Evolutionary conservation across 2,797 vertebrate species (phyloP), one percentile per base, ranked within the genome.

Genomic region (Choloepus didactylus): DNA sequence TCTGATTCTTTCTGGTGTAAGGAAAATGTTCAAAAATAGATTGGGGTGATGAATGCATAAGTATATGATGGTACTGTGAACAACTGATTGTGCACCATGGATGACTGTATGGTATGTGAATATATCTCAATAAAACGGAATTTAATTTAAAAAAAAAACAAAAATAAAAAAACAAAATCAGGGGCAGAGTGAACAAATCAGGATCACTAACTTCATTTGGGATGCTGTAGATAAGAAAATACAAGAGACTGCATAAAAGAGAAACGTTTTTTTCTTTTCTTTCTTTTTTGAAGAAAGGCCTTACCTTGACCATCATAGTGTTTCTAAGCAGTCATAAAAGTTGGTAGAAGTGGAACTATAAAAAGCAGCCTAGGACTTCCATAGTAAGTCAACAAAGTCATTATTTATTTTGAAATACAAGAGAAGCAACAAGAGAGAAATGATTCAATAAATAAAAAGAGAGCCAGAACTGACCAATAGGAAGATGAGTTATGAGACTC

Each of bases 301-400:
- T 73, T 51, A 18, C 31, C 16, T 94, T 93, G 60, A 46, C 35
- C 56, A 18, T 73, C 19, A 56, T 2, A 14, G 12, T 77, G 59
- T 76, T 95, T 96, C 77, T 73, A 92, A 93, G 69, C 70, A 91
- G 41, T 75, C 79, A 75, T 91, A 95, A 80, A 91, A 93, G 21
- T 16, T 72, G 38, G 41, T 35, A 89, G 27, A 23, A 54, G 4
- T 44, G 8, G 29, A 87, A 83, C 25, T 66, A 66, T 62, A 70
- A 66, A 64, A 4, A 73, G 64, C 29, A 82, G 10, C 29, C 18
- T 81, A 44, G 29, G 59, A 56, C 19, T 35, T 75, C 72, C 9
- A 54, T 46, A 66, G 21, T 38, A 60, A 56, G 46, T 89, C 44
- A 75, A n/a, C 25, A 67, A 89, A 92, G 41, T 70, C 77, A 62